These are phyloP conservation scores for Callinectes sapidus DNA, from an alignment of 2,888 invertebrate genomes.

Conservation along the genomic window DNA sequence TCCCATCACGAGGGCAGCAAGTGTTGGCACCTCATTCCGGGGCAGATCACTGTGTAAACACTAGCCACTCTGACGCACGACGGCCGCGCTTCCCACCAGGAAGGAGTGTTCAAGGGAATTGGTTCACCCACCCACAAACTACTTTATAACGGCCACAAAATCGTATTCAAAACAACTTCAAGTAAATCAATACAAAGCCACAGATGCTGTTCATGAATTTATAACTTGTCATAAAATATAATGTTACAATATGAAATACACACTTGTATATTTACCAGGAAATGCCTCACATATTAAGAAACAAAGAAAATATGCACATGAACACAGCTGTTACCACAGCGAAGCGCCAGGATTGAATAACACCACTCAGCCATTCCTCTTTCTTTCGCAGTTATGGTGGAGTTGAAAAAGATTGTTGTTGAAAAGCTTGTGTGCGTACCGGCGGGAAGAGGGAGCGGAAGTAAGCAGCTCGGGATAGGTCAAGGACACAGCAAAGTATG, in stretches of 20 bases:
- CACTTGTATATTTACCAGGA: neutral
- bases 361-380: neutral
- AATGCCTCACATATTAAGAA: neutral
- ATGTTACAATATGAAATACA: neutral
- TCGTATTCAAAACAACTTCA: neutral
- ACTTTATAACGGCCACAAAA: neutral
- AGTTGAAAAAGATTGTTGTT: neutral
- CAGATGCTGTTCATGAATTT: neutral
- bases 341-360: no score
- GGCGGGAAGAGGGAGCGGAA: no score
- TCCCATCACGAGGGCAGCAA: neutral
- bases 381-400: neutral
- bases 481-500: neutral
- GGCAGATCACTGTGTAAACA: neutral
- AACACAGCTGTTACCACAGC: no score
- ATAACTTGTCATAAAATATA: neutral
- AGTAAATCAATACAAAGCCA: neutral
- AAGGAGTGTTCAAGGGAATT: neutral
- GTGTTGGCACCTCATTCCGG: neutral
- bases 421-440: neutral
- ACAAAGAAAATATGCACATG: neutral
- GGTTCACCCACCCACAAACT: neutral
- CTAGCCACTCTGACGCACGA: neutral
- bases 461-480: neutral
- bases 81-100: neutral